Percentiles rank a stretch among this genome's conserved stretches.
phyloP scores from a whole-genome alignment of 2,797 vertebrate species.

The Hybognathus amarus region DNA sequence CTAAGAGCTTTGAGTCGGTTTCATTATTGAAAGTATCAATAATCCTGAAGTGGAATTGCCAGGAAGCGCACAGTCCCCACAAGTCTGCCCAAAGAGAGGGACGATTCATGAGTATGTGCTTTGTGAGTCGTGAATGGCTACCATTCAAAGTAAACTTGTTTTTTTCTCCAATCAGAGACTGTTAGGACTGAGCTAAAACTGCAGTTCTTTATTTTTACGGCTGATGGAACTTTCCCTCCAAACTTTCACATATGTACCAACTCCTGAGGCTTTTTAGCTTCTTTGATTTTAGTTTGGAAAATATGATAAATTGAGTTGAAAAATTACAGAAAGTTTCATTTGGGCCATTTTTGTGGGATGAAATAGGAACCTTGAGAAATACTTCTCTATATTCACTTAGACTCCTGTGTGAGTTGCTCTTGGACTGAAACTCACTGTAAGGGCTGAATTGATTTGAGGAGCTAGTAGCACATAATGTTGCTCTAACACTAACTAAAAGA shows the following conservation, averaged over 20 bases:
- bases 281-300: conserved; percentile 10
- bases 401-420: neutral
- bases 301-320: conserved; percentile 15
- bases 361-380: conserved; percentile 25
- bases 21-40: conserved; percentile 45
- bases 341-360: neutral
- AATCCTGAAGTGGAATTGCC: conserved; percentile 33
- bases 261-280: neutral
- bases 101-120: conserved; percentile 14
- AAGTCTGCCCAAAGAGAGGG: neutral
- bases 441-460: conserved; percentile 25
- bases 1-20: conserved; percentile 29
- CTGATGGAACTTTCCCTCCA: neutral
- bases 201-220: neutral
- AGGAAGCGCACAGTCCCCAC: neutral
- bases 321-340: neutral
- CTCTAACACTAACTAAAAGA: conserved; percentile 4
- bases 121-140: neutral
- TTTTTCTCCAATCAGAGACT: conserved; percentile 3
- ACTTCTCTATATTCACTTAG: neutral
- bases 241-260: neutral
- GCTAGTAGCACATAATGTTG: conserved; percentile 14
- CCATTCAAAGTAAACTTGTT: conserved; percentile 22
- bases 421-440: conserved; percentile 10
- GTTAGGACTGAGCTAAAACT: neutral